A percentile compares a stretch with the other conserved stretches of the same genome.
Conservation (phyloP, 1,140 invertebrate genomes). For the Camponotus floridanus region DNA sequence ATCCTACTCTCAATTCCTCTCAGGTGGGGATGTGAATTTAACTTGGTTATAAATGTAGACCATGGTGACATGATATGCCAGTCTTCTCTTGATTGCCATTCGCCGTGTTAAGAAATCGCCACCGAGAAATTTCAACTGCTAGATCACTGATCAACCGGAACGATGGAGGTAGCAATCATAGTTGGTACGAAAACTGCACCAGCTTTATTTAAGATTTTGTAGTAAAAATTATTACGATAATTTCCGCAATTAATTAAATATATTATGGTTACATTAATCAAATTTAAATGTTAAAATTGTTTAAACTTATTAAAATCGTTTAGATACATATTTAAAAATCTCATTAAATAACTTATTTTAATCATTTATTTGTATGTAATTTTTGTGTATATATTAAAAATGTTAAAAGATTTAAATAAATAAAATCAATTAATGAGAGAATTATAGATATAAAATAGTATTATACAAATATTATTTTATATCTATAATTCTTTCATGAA, state of each 20-base stretch:
- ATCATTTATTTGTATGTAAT: background rate
- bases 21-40: constrained; percentile 73
- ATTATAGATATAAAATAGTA: no score
- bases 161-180: constrained; percentile 57
- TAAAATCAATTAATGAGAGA: no score
- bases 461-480: background rate
- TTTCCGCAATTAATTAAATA: background rate
- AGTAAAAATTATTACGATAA: background rate
- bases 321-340: background rate
- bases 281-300: background rate
- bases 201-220: constrained; percentile 5
- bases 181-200: constrained; percentile 50
- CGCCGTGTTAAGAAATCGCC: background rate
- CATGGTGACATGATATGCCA: constrained; percentile 73
- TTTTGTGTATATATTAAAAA: background rate
- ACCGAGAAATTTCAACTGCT: background rate
- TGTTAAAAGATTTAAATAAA: background rate
- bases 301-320: background rate
- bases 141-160: background rate
- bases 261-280: background rate
- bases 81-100: constrained; percentile 66
- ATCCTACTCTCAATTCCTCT: constrained; percentile 31
- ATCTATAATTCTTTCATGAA: background rate
- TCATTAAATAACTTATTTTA: constrained; percentile 10
- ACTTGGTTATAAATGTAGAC: constrained; percentile 78